Evolutionary conservation across 2,113 vertebrate species (phyloP), one percentile per base, ranked within the genome.

Genomic region (Vulpes vulpes): DNA sequence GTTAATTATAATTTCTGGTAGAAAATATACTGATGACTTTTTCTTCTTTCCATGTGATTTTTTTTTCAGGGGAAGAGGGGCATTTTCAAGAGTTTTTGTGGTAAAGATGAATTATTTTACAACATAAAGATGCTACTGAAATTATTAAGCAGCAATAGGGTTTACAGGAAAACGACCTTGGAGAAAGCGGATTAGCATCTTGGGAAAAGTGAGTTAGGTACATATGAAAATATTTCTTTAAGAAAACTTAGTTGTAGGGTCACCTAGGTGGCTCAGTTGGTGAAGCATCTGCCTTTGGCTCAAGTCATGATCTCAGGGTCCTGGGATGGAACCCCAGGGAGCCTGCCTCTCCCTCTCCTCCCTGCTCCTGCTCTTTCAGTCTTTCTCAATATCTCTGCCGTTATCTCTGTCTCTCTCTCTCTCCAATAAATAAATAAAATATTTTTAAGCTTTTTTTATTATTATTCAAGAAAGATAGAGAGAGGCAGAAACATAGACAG

Each of bases 11-110:
- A 27, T 25, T 80, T 17, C 35, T 53, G 19, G 27, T 64, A 25
- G 20, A 67, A 81, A 86, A 89, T 38, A 59, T 5, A 51, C 25
- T 17, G 15, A 62, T 22, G 11, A 59, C 19, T 60, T 89, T 60
- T 67, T 94, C 62, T 78, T 87, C 73, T 19, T 23, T 71, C 32
- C 8, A 20, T 8, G 7, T 49, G 11, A 35, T 32, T 57, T 89
- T 38, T 25, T 25, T 25, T 38, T 25, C 20, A 0, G 0, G 23
- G 32, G 1, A 5, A 32, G 51, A 12, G 10, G 20, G 5, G 5
- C 1, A 81, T 89, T 67, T 67, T 19, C 59, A 67, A 55, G 94
- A 80, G 11, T 55, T 74, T 93, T 59, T 64, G 11, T 64, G 14
- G 6, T 38, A 93, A 78, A 71, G 27, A 69, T 15, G 0, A 90